Evolutionary conservation across 2,888 invertebrate genomes (phyloP).

Genomic region (Helleia helle): DNA sequence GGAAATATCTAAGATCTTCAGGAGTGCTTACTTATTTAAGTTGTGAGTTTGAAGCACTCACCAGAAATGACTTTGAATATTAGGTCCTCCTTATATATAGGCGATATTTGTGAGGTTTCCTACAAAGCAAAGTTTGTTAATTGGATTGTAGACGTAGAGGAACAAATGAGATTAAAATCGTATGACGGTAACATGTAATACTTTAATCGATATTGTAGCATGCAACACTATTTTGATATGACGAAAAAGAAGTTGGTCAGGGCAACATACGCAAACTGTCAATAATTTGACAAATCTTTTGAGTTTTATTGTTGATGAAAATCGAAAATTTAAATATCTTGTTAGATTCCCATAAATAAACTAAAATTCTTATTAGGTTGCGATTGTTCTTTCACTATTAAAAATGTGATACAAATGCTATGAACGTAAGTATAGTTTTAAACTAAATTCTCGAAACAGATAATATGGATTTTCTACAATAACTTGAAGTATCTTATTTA

Average conservation of each 20-base stretch:
- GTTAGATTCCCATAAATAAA: not conserved
- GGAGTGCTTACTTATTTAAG: slow-evolving; percentile 24
- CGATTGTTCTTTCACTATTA: slow-evolving; percentile 2
- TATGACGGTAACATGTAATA: slow-evolving; percentile 33
- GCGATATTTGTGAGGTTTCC: slow-evolving; percentile 59
- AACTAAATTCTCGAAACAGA: too few relatives aligned
- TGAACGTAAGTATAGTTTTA: not conserved
- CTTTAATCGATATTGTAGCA: slow-evolving; percentile 38
- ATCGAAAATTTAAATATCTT: too few relatives aligned
- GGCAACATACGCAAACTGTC: slow-evolving; percentile 22
- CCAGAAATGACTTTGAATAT: slow-evolving; percentile 57
- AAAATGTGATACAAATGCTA: slow-evolving; percentile 6
- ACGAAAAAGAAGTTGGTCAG: slow-evolving; percentile 15
- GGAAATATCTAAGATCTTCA: slow-evolving; percentile 16
- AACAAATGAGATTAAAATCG: slow-evolving; percentile 40
- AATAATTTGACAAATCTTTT: slow-evolving; percentile 24
- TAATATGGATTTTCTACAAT: too few relatives aligned
- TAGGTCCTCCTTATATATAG: slow-evolving; percentile 48
- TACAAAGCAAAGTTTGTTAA: slow-evolving; percentile 49
- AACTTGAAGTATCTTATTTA: too few relatives aligned
- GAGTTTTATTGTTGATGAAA: not conserved
- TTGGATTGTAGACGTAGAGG: slow-evolving; percentile 59
- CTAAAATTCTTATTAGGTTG: slow-evolving; percentile 16
- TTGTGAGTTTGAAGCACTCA: slow-evolving; percentile 49
- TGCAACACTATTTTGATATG: slow-evolving; percentile 21